Evolutionary conservation across 2,113 vertebrate species (phyloP).

Genomic region (Dendrocopos noguchii): DNA sequence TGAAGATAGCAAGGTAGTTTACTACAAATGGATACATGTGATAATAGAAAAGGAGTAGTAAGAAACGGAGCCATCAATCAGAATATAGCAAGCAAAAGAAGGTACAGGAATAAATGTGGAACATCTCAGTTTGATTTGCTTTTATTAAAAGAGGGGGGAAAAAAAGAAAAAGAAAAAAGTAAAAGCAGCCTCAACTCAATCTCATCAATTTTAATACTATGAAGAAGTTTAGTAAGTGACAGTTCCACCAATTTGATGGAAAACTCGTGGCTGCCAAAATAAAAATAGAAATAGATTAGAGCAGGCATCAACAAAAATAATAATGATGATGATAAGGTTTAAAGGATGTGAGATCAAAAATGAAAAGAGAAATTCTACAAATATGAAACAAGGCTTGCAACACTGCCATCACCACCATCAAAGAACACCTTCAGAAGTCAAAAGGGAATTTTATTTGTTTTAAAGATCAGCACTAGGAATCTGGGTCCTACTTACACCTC

Average conservation of each 20-base stretch:
- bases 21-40: constrained; percentile 18
- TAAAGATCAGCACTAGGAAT: constrained; percentile 8
- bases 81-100: constrained; percentile 30
- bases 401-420: not conserved
- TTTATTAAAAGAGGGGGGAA: constrained; percentile 58
- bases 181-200: constrained; percentile 51
- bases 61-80: constrained; percentile 55
- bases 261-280: constrained; percentile 28
- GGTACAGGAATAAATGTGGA: constrained; percentile 65
- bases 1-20: constrained; percentile 38
- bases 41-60: constrained; percentile 53
- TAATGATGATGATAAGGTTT: not conserved
- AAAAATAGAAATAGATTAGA: constrained; percentile 20
- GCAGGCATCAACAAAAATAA: not conserved
- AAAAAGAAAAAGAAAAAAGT: not conserved
- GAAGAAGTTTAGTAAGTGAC: constrained; percentile 52
- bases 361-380: constrained; percentile 12
- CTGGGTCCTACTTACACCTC: constrained; percentile 1
- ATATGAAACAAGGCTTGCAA: constrained; percentile 6
- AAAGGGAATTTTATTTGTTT: constrained; percentile 34
- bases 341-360: constrained; percentile 33
- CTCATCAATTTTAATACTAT: constrained; percentile 65
- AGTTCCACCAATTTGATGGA: constrained; percentile 52
- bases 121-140: constrained; percentile 54
- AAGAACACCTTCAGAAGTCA: constrained; percentile 39